A percentile compares a stretch with the other conserved stretches of the same genome.
Evolutionary conservation across 2,888 invertebrate genomes (phyloP).

Genomic region (Watsonalla binaria): DNA sequence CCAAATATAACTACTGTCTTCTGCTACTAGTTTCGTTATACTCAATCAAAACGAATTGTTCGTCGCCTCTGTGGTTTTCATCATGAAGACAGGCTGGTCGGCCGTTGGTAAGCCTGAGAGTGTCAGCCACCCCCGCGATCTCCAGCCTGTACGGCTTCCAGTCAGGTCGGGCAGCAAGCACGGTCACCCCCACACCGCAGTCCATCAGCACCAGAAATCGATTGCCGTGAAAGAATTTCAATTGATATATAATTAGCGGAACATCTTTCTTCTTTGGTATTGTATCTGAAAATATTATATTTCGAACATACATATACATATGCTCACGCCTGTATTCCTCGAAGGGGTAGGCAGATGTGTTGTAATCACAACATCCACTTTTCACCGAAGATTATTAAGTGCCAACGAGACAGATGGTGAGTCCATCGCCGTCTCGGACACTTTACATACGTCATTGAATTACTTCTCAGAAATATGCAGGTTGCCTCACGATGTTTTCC

Average conservation of each 20-base stretch:
- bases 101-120: not conserved
- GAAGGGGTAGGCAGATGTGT: no score
- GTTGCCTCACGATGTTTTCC: no score
- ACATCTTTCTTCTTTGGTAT: constrained; percentile 30
- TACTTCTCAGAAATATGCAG: no score
- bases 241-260: constrained; percentile 46
- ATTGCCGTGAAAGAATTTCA: constrained; percentile 44
- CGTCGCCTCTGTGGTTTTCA: not conserved
- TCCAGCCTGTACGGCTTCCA: constrained; percentile 32
- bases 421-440: no score
- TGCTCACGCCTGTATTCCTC: no score
- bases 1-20: no score
- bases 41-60: not conserved
- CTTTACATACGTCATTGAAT: no score
- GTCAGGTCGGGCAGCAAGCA: constrained; percentile 25
- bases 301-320: no score
- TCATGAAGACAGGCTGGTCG: not conserved
- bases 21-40: not conserved
- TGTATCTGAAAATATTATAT: constrained; percentile 39
- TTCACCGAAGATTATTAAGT: no score
- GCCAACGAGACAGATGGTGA: no score
- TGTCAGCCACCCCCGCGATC: constrained; percentile 24
- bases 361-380: no score
- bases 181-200: constrained; percentile 40
- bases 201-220: constrained; percentile 52